Evolutionary conservation across 2,113 vertebrate species (phyloP).

Genomic region (Seriola dumerili): DNA sequence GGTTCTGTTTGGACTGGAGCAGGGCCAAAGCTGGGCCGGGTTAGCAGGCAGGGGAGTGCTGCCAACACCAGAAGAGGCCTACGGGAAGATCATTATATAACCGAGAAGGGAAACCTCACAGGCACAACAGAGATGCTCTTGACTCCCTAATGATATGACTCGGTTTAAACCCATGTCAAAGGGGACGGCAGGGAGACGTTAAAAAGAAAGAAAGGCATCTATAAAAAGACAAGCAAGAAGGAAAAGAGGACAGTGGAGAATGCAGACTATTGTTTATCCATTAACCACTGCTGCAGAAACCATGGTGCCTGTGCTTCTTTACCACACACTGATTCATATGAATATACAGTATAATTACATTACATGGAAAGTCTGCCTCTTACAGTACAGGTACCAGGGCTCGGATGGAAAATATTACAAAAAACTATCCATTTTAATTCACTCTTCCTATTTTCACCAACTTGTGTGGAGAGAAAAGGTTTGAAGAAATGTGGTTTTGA

Average conservation of each 20-base stretch:
- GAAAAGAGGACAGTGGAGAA: conserved; percentile 52
- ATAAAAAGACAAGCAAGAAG: conserved; percentile 72
- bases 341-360: conserved; percentile 14
- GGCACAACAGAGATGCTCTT: conserved; percentile 77
- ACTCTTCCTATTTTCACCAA: conserved; percentile 20
- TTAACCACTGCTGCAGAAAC: conserved; percentile 53
- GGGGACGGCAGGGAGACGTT: conserved; percentile 61
- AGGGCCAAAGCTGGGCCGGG: conserved; percentile 72
- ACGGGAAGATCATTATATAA: conserved; percentile 82
- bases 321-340: conserved; percentile 38
- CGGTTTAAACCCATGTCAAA: conserved; percentile 73
- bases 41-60: conserved; percentile 70
- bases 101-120: conserved; percentile 76
- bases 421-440: conserved; percentile 3
- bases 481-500: conserved; percentile 39
- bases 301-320: conserved; percentile 40
- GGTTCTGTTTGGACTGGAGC: conserved; percentile 85
- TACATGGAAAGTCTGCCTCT: conserved; percentile 42
- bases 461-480: not conserved
- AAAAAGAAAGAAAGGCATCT: conserved; percentile 62
- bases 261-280: conserved; percentile 67
- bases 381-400: conserved; percentile 24
- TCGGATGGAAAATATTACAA: conserved; percentile 28
- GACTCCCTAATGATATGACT: conserved; percentile 79
- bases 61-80: conserved; percentile 75